These are phyloP conservation scores for Cremastinae sp. DNA, from an alignment of 2,888 invertebrate species.

Conservation along the genomic window DNA sequence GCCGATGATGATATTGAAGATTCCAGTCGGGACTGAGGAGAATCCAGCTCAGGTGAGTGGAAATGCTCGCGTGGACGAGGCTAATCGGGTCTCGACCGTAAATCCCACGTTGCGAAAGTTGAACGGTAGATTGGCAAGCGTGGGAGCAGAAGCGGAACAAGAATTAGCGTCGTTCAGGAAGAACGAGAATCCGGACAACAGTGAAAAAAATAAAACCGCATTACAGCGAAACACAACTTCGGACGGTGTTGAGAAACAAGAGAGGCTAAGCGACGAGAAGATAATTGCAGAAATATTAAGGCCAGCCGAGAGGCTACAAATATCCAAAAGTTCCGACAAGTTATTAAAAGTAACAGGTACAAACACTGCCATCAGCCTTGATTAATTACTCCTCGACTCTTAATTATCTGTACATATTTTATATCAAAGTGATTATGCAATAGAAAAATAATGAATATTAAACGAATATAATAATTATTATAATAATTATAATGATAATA, in stretches of 20 bases:
- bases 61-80: slow-evolving; percentile 57
- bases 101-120: slow-evolving; percentile 72
- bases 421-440: slow-evolving; percentile 71
- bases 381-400: slow-evolving; percentile 72
- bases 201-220: slow-evolving; percentile 16
- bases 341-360: slow-evolving; percentile 76
- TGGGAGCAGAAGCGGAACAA: slow-evolving; percentile 51
- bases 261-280: slow-evolving; percentile 76
- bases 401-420: slow-evolving; percentile 78
- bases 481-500: slow-evolving; percentile 58
- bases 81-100: slow-evolving; percentile 57
- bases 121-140: slow-evolving; percentile 74
- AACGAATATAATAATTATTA: slow-evolving; percentile 55
- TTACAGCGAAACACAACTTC: slow-evolving; percentile 30
- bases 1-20: slow-evolving; percentile 74
- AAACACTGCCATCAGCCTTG: slow-evolving; percentile 79
- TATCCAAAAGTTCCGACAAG: slow-evolving; percentile 67
- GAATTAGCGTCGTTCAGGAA: slow-evolving; percentile 32
- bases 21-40: slow-evolving; percentile 68
- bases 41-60: slow-evolving; percentile 60
- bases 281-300: slow-evolving; percentile 79
- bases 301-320: slow-evolving; percentile 75
- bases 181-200: slow-evolving; percentile 26
- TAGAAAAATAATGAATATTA: slow-evolving; percentile 65
- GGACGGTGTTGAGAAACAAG: slow-evolving; percentile 60